Evolutionary conservation across 2,113 vertebrate genomes (phyloP).

Genomic region (Strigops habroptila): DNA sequence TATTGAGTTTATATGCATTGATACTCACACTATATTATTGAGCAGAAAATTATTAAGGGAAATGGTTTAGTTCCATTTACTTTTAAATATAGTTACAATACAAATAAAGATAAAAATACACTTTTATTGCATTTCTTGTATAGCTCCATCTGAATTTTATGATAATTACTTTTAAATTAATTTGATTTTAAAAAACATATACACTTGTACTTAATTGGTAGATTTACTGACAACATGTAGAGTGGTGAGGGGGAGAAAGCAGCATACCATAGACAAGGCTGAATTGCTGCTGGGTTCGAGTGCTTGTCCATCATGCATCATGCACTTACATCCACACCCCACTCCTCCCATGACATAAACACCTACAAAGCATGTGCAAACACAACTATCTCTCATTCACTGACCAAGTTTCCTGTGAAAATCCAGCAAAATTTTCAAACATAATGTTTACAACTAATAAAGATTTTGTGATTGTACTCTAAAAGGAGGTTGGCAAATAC

Average conservation of each 20-base stretch:
- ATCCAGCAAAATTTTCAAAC: not conserved
- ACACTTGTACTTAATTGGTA: not conserved
- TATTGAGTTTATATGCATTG: not conserved
- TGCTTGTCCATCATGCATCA: not conserved
- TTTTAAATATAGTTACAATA: not conserved
- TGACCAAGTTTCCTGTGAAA: not conserved
- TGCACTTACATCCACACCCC: not conserved
- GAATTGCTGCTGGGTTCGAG: not conserved
- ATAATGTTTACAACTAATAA: not conserved
- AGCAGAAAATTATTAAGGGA: not conserved
- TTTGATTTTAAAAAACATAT: not conserved
- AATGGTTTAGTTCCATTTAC: not conserved
- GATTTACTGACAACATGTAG: not conserved
- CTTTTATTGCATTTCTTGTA: not conserved
- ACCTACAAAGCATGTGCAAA: not conserved
- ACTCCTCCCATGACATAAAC: not conserved
- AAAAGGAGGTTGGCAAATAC: not conserved
- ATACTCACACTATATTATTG: not conserved
- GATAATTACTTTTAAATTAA: not conserved
- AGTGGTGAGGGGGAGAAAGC: not conserved
- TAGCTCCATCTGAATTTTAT: not conserved
- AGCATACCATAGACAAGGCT: not conserved
- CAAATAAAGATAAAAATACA: not conserved
- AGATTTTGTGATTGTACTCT: not conserved
- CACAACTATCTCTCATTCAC: not conserved